Conservation (phyloP, 2,113 vertebrate genomes). For the Cyphomyrus discorhynchus region DNA sequence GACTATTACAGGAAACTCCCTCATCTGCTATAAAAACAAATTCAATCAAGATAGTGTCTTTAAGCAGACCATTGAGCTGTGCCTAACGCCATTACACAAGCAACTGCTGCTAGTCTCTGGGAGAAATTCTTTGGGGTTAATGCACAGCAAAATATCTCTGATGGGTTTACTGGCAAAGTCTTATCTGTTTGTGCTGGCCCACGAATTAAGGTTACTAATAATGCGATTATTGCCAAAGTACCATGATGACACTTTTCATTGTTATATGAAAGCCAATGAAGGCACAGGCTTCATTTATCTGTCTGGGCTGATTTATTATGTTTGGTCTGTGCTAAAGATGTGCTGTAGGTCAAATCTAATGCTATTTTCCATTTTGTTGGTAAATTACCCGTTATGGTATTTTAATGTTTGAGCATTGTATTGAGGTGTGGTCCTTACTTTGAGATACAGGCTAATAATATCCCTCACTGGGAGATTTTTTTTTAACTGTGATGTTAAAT, state of each 20-base stretch:
- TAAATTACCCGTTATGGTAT: background rate
- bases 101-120: slow-evolving; percentile 1
- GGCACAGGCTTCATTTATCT: background rate
- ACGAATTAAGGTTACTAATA: slow-evolving; percentile 16
- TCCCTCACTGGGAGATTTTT: background rate
- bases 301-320: background rate
- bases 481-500: background rate
- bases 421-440: background rate
- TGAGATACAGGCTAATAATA: background rate
- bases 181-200: background rate
- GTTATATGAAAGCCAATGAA: background rate
- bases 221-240: slow-evolving; percentile 14
- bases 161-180: slow-evolving; percentile 15
- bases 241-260: background rate
- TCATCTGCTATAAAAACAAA: slow-evolving; percentile 30
- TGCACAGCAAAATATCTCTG: background rate
- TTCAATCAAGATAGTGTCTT: slow-evolving; percentile 63
- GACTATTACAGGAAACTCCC: background rate
- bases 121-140: slow-evolving; percentile 15
- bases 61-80: slow-evolving; percentile 64
- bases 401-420: background rate
- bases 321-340: background rate
- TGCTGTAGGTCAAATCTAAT: background rate
- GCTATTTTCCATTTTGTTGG: background rate
- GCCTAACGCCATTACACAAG: slow-evolving; percentile 60